Evolutionary conservation across 2,797 vertebrate genomes (phyloP).

Genomic region (Sebastes variabilis): DNA sequence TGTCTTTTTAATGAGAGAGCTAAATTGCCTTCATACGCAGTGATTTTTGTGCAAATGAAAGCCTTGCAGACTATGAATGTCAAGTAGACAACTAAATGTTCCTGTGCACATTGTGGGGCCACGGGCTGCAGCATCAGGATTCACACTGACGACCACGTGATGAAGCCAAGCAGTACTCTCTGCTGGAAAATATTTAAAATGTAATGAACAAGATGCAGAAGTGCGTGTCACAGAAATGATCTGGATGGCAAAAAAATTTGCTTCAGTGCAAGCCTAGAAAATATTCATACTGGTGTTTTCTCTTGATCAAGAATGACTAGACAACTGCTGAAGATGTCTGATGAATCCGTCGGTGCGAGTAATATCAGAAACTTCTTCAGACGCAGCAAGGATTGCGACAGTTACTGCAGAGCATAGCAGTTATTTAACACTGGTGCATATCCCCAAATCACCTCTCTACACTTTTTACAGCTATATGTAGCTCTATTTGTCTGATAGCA

Average conservation of each 20-base stretch:
- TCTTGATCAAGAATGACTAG: constrained; percentile 40
- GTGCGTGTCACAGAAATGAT: constrained; percentile 4
- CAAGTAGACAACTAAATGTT: constrained; percentile 75
- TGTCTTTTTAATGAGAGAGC: constrained; percentile 84
- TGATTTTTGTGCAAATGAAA: constrained; percentile 81
- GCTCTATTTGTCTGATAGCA: constrained; percentile 4
- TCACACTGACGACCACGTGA: constrained; percentile 60
- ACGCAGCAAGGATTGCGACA: constrained; percentile 47
- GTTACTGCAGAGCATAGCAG: constrained; percentile 25
- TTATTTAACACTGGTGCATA: constrained; percentile 36
- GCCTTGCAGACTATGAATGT: constrained; percentile 76
- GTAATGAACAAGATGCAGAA: constrained; percentile 49
- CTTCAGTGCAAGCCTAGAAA: constrained; percentile 2
- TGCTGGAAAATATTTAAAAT: constrained; percentile 35
- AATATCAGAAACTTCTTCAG: constrained; percentile 30
- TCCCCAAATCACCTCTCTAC: constrained; percentile 18
- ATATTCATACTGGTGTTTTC: constrained; percentile 9
- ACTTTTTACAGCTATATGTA: background rate
- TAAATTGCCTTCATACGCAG: constrained; percentile 81
- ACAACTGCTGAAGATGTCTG: constrained; percentile 11
- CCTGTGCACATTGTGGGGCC: constrained; percentile 59
- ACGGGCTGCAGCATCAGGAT: constrained; percentile 55
- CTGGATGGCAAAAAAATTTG: background rate
- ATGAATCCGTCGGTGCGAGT: constrained; percentile 21
- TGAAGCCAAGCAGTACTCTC: constrained; percentile 26